Evolutionary conservation across 2,888 invertebrate genomes (phyloP).

Genomic region (Bimastos eiseni): DNA sequence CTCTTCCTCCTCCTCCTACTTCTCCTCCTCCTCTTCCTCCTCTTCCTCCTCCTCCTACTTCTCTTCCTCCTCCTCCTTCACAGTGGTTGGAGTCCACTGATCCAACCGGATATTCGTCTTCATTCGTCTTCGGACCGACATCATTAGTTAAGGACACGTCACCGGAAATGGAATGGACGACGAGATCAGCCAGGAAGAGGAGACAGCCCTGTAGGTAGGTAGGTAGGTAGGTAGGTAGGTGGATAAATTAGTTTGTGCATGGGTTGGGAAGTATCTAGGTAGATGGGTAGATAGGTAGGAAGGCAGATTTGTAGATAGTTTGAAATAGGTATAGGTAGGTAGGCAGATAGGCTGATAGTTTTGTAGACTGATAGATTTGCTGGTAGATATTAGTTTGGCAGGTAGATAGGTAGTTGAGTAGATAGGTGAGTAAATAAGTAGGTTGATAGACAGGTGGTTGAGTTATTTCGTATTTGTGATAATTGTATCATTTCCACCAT

Average conservation of each 20-base stretch:
- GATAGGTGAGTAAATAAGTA: no score
- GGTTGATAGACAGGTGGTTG: no score
- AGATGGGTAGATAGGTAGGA: background rate
- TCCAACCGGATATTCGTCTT: background rate
- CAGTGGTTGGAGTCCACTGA: background rate
- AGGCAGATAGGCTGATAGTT: background rate
- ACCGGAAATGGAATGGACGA: background rate
- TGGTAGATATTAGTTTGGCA: no score
- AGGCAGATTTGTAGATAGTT: background rate
- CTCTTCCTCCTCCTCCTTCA: no score
- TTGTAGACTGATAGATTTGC: no score
- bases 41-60: no score
- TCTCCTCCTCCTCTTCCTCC: no score
- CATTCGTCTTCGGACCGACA: background rate
- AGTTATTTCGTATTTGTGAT: no score
- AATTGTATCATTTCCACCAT: no score
- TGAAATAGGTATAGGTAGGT: background rate
- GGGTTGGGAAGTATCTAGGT: no score
- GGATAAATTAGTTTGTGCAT: background rate
- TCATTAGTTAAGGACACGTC: background rate
- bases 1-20: no score
- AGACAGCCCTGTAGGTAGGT: background rate
- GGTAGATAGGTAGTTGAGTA: no score
- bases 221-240: background rate
- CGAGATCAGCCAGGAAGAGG: background rate